Percentiles rank a stretch among this genome's conserved stretches.
Conservation (phyloP, 2,797 vertebrate species). For the Pristis pectinata region DNA sequence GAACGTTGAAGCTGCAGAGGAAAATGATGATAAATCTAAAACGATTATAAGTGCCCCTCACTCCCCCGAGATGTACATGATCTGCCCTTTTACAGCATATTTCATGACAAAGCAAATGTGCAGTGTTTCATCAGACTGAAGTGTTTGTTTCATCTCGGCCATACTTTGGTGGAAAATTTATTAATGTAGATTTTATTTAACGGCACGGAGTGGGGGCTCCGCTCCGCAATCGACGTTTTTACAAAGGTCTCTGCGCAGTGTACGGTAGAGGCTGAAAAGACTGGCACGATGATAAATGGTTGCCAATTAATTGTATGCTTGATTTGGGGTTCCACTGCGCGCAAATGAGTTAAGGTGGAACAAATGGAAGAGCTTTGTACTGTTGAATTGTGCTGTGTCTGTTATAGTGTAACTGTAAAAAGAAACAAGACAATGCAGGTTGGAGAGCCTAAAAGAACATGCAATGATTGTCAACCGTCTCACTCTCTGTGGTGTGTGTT, state of each 20-base stretch:
- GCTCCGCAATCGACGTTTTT: not conserved
- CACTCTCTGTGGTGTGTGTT: slow-evolving; percentile 25
- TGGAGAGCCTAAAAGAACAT: not conserved
- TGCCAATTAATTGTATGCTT: not conserved
- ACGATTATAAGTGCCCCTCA: not conserved
- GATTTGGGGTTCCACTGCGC: not conserved
- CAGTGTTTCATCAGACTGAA: not conserved
- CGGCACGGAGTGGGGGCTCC: not conserved
- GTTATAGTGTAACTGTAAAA: slow-evolving; percentile 19
- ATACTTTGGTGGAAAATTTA: not conserved
- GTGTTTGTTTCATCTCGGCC: not conserved
- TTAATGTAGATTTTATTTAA: not conserved
- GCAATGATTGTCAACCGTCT: slow-evolving; percentile 23
- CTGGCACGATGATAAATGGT: not conserved
- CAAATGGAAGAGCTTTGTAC: not conserved
- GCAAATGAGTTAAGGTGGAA: slow-evolving; percentile 2
- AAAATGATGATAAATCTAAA: not conserved
- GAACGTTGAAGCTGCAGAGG: not conserved
- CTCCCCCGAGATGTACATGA: not conserved
- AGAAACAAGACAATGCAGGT: slow-evolving; percentile 5
- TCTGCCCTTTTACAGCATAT: not conserved
- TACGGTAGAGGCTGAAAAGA: not conserved
- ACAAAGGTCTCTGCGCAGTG: not conserved
- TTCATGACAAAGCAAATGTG: not conserved
- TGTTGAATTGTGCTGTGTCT: not conserved